phyloP scores from a whole-genome alignment of 1,140 invertebrate genomes.

The Brachionus rotundiformis region DNA sequence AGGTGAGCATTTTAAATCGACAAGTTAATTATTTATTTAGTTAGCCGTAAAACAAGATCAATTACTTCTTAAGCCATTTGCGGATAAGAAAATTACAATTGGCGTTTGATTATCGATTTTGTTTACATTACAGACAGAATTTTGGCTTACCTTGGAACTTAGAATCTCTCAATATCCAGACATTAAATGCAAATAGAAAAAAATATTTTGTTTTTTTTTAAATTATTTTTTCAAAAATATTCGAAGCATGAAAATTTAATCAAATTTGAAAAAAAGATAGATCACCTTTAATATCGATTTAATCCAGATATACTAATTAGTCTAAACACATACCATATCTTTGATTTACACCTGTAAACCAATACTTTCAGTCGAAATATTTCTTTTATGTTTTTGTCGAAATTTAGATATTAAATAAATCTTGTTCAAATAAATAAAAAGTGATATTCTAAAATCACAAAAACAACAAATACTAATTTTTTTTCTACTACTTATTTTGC shows the following conservation, averaged over 20 bases:
- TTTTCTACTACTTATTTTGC: constrained; percentile 3
- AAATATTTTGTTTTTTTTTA: constrained; percentile 18
- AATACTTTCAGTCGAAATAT: constrained; percentile 18
- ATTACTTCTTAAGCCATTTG: constrained; percentile 2
- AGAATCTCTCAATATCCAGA: constrained; percentile 23
- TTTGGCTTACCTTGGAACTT: constrained; percentile 29
- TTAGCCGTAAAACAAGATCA: constrained; percentile 11
- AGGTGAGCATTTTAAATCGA: constrained; percentile 18
- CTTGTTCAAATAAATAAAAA: constrained; percentile 27
- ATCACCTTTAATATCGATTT: constrained; percentile 37
- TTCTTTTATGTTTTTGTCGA: constrained; percentile 1
- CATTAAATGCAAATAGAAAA: background rate
- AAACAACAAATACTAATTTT: constrained; percentile 10
- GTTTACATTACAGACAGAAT: constrained; percentile 14
- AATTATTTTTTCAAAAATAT: background rate
- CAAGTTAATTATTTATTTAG: background rate
- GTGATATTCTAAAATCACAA: constrained; percentile 8
- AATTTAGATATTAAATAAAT: constrained; percentile 41
- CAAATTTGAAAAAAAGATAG: constrained; percentile 35
- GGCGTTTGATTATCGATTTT: constrained; percentile 1
- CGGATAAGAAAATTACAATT: constrained; percentile 23
- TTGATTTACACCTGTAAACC: constrained; percentile 13
- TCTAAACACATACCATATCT: constrained; percentile 15
- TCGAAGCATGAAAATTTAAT: constrained; percentile 40
- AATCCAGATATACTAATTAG: constrained; percentile 37